Conservation (phyloP, 2,797 vertebrate species). For the Gila robusta region DNA sequence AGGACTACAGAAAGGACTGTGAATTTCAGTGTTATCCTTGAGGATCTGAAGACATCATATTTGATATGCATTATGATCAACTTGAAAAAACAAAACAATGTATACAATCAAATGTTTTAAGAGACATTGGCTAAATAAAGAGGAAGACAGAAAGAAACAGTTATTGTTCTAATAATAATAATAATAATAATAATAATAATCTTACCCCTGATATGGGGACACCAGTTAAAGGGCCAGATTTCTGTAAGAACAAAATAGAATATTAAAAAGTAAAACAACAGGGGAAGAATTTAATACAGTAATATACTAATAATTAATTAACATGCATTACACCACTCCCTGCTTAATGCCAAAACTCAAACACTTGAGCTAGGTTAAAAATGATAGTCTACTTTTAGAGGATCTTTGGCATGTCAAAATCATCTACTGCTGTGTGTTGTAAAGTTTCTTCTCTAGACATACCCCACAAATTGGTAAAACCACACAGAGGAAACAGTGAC, state of each 20-base stretch:
- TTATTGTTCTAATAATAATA: not conserved
- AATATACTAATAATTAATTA: constrained; percentile 2
- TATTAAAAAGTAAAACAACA: not conserved
- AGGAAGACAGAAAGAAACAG: not conserved
- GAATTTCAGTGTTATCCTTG: not conserved
- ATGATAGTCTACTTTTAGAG: no score
- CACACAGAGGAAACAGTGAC: not conserved
- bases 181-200: constrained; percentile 59
- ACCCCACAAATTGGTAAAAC: not conserved
- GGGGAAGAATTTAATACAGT: no score
- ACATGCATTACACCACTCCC: constrained; percentile 1
- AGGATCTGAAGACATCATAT: not conserved
- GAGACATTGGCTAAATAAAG: not conserved
- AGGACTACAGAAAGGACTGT: not conserved
- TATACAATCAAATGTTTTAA: not conserved
- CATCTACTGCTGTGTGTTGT: not conserved
- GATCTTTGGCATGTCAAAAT: not conserved
- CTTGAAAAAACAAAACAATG: no score
- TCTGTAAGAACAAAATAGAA: constrained; percentile 75
- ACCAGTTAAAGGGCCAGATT: constrained; percentile 91
- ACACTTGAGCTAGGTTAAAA: no score
- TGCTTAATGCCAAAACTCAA: not conserved
- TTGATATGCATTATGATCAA: not conserved
- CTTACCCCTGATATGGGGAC: constrained; percentile 98
- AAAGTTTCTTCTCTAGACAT: not conserved